phyloP scores from a whole-genome alignment of 2,113 vertebrate genomes.

The Chrysemys picta region DNA sequence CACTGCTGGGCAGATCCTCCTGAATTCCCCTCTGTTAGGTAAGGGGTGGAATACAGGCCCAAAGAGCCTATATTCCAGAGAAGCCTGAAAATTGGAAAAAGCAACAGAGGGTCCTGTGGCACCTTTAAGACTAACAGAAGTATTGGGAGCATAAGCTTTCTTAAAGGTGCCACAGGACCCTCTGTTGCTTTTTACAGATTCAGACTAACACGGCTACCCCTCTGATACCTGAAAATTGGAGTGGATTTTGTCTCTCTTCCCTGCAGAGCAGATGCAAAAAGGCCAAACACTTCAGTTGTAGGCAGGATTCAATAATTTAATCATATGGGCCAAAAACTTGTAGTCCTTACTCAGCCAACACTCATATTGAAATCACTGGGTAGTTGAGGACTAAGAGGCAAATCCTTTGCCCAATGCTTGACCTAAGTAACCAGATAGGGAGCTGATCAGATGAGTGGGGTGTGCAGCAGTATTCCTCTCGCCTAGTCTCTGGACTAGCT shows the following conservation, averaged over 20 bases:
- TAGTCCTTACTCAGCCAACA: background rate
- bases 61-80: background rate
- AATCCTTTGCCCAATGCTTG: background rate
- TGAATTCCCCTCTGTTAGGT: background rate
- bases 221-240: background rate
- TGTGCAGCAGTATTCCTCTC: background rate
- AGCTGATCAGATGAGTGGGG: background rate
- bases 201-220: no score
- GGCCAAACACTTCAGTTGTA: background rate
- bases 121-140: no score
- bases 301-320: background rate
- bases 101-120: no score
- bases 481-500: background rate
- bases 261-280: background rate
- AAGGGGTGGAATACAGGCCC: background rate
- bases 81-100: background rate
- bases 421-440: background rate
- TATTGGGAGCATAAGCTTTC: no score
- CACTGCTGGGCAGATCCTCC: background rate
- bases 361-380: background rate
- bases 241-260: background rate
- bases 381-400: background rate
- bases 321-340: background rate
- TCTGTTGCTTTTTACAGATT: no score
- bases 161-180: no score